Base-by-base conservation (phyloP, 2,888 invertebrate species). In the Calameuta filiformis region DNA sequence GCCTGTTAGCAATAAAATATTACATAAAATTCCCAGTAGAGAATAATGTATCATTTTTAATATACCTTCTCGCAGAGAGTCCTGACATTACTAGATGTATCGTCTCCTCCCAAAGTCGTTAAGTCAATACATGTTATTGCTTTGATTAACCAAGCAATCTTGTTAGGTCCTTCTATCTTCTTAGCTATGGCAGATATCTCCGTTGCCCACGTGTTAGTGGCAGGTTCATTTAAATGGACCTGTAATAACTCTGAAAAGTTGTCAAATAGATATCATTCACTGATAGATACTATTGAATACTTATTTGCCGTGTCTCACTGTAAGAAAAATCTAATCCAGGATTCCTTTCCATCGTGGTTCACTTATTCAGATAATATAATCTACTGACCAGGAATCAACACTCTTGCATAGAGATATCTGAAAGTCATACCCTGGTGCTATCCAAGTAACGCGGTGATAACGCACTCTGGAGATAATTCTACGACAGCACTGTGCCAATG, bases 81-180 rank as follows among this genome's bases (percentile, higher is more conserved):
- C 34, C 94, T 91, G 1, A 99, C 97, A 92, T 97, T 97, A 23
- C 95, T 93, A 12, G 91, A 89, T 0, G 96, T 96, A 88, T 97
- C 97, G 92, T 96, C 95, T 69, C 98, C 98, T 75, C 96, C 94
- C 76, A 99, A 93, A 3, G 98, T 98, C 1, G 99, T 99, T 83
- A 99, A 93, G 92, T 99, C 99, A 81, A 98, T 97, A 78, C 97
- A 94, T 56, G 95, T 95, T 11, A 99, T 93, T 1, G 98, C 96
- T 89, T 95, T 95, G 35, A 98, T 88, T 23, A 98, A 93, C 96
- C 97, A 97, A 15, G 94, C 94, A 69, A 94, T 93, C 91, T 95
- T 94, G 89, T 94, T 93, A 40, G 92, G 89, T 77, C 91, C 84
- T 33, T 83, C 79, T 31, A 91, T 71, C 23, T 73, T 77, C 69